phyloP scores from a whole-genome alignment of 2,797 vertebrate species.

The Glyptemys insculpta region DNA sequence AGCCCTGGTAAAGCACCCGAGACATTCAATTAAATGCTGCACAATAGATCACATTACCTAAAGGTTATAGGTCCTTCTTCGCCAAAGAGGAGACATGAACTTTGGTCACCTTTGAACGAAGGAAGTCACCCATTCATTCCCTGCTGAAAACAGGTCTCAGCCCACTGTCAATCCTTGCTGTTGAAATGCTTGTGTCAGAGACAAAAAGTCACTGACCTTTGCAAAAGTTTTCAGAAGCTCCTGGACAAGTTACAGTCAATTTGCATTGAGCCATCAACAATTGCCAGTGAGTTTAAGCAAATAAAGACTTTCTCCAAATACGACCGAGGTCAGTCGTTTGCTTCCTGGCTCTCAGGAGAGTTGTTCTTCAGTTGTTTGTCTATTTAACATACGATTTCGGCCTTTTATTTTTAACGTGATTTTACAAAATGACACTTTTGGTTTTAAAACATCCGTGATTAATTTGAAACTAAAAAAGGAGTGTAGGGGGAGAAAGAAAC shows the following conservation, averaged over 20 bases:
- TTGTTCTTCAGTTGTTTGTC: background rate
- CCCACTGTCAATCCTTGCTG: background rate
- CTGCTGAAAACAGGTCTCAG: background rate
- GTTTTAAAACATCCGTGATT: background rate
- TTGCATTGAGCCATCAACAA: background rate
- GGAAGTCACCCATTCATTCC: background rate
- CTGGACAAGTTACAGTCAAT: constrained; percentile 5
- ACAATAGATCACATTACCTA: constrained; percentile 13
- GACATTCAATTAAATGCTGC: constrained; percentile 34
- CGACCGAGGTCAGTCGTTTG: background rate
- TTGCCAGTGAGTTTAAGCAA: background rate
- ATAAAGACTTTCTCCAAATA: background rate
- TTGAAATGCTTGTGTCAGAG: background rate
- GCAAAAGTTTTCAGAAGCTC: background rate
- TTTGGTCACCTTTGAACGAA: background rate
- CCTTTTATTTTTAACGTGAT: background rate
- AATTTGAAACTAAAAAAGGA: background rate
- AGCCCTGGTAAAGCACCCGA: background rate
- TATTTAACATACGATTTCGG: background rate
- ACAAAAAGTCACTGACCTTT: constrained; percentile 12
- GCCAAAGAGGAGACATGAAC: constrained; percentile 10
- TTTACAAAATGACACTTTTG: background rate
- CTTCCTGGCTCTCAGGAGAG: background rate
- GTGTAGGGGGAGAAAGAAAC: background rate
- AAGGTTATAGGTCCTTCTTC: constrained; percentile 7